Percentiles rank a stretch among this genome's conserved stretches.
Evolutionary conservation across 2,797 vertebrate genomes (phyloP).

Genomic region (Sardinella longiceps): DNA sequence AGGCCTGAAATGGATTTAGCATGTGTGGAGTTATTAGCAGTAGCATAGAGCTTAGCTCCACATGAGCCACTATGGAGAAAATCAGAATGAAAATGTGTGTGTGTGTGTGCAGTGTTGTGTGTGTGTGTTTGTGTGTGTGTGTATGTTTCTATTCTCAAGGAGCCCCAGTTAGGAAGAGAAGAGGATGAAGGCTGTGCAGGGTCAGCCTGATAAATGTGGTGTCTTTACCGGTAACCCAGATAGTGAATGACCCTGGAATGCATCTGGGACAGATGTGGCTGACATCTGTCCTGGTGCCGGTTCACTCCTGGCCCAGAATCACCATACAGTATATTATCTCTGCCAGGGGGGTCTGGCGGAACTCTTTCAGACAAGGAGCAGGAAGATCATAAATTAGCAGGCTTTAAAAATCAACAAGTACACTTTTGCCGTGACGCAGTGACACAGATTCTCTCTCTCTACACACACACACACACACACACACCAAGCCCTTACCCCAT

Average conservation of each 20-base stretch:
- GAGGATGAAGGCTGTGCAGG: not conserved
- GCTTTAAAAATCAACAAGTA: not conserved
- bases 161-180: not conserved
- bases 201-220: not conserved
- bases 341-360: no score
- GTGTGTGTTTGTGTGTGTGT: not conserved
- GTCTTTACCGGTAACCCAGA: not conserved
- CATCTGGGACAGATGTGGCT: no score
- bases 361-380: not conserved
- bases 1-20: not conserved
- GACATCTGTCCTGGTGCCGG: no score
- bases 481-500: not conserved
- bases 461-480: constrained; percentile 17
- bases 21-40: not conserved
- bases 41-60: not conserved
- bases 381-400: not conserved
- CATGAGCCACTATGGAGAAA: no score
- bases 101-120: not conserved
- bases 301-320: no score
- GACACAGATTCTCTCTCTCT: not conserved
- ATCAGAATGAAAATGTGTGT: not conserved
- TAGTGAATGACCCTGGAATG: not conserved
- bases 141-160: not conserved
- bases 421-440: not conserved
- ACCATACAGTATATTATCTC: no score